phyloP scores from a whole-genome alignment of 2,113 vertebrate genomes.

The Apus apus region DNA sequence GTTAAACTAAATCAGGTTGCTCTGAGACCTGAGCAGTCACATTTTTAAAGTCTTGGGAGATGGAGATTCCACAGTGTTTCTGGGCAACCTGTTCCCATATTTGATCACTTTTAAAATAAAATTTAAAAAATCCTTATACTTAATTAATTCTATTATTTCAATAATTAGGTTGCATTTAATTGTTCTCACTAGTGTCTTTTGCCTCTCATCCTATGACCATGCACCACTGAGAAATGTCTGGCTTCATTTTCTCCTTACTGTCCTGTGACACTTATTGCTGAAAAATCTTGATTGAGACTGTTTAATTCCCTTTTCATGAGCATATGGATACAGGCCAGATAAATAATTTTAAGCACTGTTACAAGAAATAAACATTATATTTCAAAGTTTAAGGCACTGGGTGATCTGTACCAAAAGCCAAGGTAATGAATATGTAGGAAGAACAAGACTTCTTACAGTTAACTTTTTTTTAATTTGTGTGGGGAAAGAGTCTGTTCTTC shows the following conservation, averaged over 20 bases:
- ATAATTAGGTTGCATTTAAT: background rate
- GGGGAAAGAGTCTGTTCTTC: background rate
- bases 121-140: too few relatives aligned
- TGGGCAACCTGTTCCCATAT: background rate
- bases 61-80: background rate
- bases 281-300: background rate
- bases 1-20: background rate
- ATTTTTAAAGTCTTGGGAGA: background rate
- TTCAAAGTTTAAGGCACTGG: background rate
- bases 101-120: background rate
- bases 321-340: background rate
- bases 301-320: background rate
- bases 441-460: background rate
- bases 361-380: background rate
- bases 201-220: background rate
- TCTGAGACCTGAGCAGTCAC: background rate
- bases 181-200: background rate
- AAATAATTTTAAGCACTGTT: background rate
- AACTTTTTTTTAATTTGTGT: background rate
- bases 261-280: background rate
- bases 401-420: background rate
- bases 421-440: background rate
- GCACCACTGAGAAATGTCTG: background rate
- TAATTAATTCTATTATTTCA: background rate
- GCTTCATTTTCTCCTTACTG: background rate